These are phyloP conservation scores for Coenobita brevimanus DNA, from an alignment of 1,140 invertebrate genomes.

Conservation along the genomic window DNA sequence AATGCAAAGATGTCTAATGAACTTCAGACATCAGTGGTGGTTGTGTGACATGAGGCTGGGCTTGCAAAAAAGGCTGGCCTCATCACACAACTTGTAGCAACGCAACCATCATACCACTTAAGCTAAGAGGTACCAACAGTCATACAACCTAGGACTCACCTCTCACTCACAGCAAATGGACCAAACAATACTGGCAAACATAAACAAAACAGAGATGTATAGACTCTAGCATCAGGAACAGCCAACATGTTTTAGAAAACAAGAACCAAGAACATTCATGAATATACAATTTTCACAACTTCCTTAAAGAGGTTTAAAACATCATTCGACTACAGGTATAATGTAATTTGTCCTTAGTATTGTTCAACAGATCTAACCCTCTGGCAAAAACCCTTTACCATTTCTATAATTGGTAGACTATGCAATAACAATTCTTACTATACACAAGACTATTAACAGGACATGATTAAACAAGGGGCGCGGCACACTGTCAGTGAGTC, in stretches of 20 bases:
- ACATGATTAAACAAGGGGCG: conserved; percentile 69
- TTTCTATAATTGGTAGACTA: conserved; percentile 70
- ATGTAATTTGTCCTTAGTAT: conserved; percentile 70
- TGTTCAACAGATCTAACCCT: conserved; percentile 70
- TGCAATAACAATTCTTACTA: conserved; percentile 70
- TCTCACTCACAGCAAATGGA: conserved; percentile 68
- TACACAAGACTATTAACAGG: conserved; percentile 70
- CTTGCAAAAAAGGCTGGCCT: conserved; percentile 55
- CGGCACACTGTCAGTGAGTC: conserved; percentile 69
- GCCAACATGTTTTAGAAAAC: conserved; percentile 70
- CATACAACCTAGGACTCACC: conserved; percentile 64
- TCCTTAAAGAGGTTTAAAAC: conserved; percentile 68
- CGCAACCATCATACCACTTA: conserved; percentile 65
- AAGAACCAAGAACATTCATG: conserved; percentile 70
- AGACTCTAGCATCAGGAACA: conserved; percentile 69
- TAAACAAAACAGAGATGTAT: conserved; percentile 69
- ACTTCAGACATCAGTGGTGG: conserved; percentile 60
- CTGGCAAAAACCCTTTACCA: conserved; percentile 70
- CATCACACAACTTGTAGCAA: conserved; percentile 63
- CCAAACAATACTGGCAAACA: conserved; percentile 70
- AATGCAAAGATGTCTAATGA: conserved; percentile 65
- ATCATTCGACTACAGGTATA: conserved; percentile 69
- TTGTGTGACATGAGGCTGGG: conserved; percentile 58
- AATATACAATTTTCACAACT: conserved; percentile 70
- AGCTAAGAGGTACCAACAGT: conserved; percentile 64